A percentile compares a stretch with the other conserved stretches of the same genome.
Conservation (phyloP, 2,888 invertebrate genomes). For the Drosophila setosimentum region DNA sequence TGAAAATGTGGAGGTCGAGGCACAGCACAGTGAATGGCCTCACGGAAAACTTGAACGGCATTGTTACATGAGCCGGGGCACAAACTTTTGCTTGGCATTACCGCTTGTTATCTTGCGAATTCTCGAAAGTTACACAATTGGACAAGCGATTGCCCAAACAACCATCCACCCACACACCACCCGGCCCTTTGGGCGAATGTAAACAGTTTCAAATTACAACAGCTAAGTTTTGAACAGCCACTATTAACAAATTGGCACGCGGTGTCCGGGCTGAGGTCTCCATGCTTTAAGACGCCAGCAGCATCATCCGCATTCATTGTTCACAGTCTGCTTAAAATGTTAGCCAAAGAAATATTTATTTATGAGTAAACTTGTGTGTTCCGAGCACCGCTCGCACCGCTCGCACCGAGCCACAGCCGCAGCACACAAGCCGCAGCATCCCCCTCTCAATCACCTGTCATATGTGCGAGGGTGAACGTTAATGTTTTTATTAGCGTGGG, state of each 20-base stretch:
- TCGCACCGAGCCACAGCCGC: neutral
- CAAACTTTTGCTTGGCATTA: conserved; percentile 46
- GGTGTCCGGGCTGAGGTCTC: conserved; percentile 25
- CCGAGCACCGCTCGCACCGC: neutral
- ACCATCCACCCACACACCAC: neutral
- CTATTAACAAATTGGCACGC: conserved; percentile 77
- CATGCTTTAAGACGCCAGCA: conserved; percentile 48
- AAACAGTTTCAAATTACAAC: conserved; percentile 74
- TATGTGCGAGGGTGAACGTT: conserved; percentile 42
- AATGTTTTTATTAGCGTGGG: conserved; percentile 71
- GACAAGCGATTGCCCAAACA: conserved; percentile 41
- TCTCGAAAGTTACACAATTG: conserved; percentile 67
- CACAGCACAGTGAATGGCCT: neutral
- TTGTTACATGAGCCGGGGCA: conserved; percentile 47
- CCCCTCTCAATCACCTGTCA: neutral
- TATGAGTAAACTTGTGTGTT: conserved; percentile 66
- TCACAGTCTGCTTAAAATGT: conserved; percentile 63
- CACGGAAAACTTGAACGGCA: conserved; percentile 42
- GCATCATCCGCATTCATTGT: conserved; percentile 38
- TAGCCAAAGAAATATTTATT: conserved; percentile 70
- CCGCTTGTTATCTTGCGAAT: conserved; percentile 64
- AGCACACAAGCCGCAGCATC: neutral
- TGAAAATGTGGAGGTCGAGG: neutral
- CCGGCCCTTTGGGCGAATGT: conserved; percentile 53
- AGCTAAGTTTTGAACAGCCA: conserved; percentile 51